Conservation (phyloP, 2,888 invertebrate genomes). For the Nomada goodeniana region DNA sequence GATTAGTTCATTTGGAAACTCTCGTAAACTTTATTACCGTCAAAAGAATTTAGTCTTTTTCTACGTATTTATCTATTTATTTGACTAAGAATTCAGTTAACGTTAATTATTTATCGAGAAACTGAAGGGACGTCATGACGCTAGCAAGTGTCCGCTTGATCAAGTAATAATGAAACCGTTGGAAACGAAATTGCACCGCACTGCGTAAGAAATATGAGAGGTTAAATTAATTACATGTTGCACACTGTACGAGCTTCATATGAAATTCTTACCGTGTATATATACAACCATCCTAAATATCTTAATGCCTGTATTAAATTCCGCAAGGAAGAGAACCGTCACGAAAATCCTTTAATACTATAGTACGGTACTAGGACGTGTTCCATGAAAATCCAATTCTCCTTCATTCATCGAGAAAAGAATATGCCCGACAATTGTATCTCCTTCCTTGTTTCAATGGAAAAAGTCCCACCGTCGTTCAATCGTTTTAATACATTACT, state of each 20-base stretch:
- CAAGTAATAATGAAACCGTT: slow-evolving; percentile 21
- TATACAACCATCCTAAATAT: slow-evolving; percentile 14
- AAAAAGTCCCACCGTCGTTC: neutral
- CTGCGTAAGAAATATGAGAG: slow-evolving; percentile 12
- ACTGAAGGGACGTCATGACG: neutral
- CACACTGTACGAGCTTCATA: neutral
- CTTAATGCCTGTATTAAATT: slow-evolving; percentile 41
- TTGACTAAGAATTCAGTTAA: slow-evolving; percentile 14
- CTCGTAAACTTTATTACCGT: neutral
- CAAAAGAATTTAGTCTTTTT: neutral
- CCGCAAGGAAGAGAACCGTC: neutral
- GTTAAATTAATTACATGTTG: slow-evolving; percentile 44
- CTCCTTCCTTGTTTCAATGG: neutral
- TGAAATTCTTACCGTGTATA: slow-evolving; percentile 45
- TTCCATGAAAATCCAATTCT: slow-evolving; percentile 11
- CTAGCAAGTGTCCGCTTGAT: neutral
- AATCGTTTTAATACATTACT: neutral
- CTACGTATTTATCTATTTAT: neutral
- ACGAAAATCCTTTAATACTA: slow-evolving; percentile 10
- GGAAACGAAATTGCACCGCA: slow-evolving; percentile 27
- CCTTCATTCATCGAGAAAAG: neutral
- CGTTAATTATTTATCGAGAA: slow-evolving; percentile 23
- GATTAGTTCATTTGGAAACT: neutral
- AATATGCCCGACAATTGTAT: neutral
- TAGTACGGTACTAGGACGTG: slow-evolving; percentile 4